phyloP scores from a whole-genome alignment of 1,140 invertebrate species.

The Manduca sexta region DNA sequence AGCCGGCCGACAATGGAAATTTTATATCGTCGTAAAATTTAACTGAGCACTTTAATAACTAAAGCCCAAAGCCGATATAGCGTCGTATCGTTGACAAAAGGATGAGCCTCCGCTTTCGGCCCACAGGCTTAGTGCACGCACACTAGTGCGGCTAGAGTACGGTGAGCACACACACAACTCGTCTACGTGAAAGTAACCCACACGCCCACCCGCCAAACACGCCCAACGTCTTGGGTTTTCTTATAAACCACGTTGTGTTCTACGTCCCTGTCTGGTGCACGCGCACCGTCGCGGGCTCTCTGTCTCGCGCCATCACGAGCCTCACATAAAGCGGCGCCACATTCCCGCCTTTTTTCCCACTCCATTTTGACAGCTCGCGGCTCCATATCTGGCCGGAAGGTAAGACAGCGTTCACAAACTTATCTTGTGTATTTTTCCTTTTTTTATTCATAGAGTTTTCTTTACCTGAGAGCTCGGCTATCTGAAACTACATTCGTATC shows the following conservation, averaged over 20 bases:
- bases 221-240: slow-evolving; percentile 73
- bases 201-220: slow-evolving; percentile 71
- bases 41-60: slow-evolving; percentile 66
- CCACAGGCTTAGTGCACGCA: slow-evolving; percentile 37
- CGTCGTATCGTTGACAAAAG: slow-evolving; percentile 70
- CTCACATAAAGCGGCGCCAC: slow-evolving; percentile 69
- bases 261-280: slow-evolving; percentile 40
- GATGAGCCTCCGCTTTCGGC: slow-evolving; percentile 43
- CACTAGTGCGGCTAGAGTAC: too few relatives aligned
- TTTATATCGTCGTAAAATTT: slow-evolving; percentile 64
- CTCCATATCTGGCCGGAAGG: slow-evolving; percentile 68
- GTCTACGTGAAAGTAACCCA: slow-evolving; percentile 53
- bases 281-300: slow-evolving; percentile 26
- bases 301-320: slow-evolving; percentile 64
- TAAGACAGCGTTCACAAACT: slow-evolving; percentile 63
- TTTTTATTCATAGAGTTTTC: neutral
- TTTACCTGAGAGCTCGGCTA: neutral
- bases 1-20: slow-evolving; percentile 53
- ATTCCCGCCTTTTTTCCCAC: slow-evolving; percentile 73
- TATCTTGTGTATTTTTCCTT: neutral
- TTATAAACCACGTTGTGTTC: slow-evolving; percentile 70
- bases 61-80: slow-evolving; percentile 59
- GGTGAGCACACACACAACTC: slow-evolving; percentile 36
- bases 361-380: slow-evolving; percentile 73
- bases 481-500: too few relatives aligned